phyloP scores from a whole-genome alignment of 2,888 invertebrate genomes.

The Limnephilus lunatus region DNA sequence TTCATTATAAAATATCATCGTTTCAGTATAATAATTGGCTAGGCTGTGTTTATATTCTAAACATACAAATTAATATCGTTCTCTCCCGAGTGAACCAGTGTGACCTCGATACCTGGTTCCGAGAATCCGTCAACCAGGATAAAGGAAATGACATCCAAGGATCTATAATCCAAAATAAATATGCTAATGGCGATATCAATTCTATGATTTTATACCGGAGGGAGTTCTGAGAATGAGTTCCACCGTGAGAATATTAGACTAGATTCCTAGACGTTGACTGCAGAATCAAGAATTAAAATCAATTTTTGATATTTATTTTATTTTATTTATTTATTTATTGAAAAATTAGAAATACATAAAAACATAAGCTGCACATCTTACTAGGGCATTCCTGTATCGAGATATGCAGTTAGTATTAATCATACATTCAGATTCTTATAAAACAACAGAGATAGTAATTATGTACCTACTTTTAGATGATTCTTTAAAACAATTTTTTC shows the following conservation, averaged over 20 bases:
- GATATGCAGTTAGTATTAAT: too few relatives aligned
- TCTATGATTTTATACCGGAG: slow-evolving; percentile 26
- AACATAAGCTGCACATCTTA: too few relatives aligned
- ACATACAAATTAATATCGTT: not conserved
- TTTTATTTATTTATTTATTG: too few relatives aligned
- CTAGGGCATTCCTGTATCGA: too few relatives aligned
- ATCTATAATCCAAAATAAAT: slow-evolving; percentile 57
- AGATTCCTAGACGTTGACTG: slow-evolving; percentile 6
- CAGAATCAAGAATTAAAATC: not conserved
- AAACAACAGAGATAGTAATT: not conserved
- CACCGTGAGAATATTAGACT: slow-evolving; percentile 13
- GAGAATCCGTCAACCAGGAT: slow-evolving; percentile 53
- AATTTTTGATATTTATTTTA: not conserved
- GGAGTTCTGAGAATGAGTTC: slow-evolving; percentile 12
- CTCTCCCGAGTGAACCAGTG: not conserved
- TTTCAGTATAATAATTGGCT: slow-evolving; percentile 53
- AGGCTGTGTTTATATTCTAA: slow-evolving; percentile 55
- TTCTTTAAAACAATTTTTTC: not conserved
- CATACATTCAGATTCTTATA: not conserved
- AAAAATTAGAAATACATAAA: too few relatives aligned
- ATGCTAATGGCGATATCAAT: slow-evolving; percentile 52
- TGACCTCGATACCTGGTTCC: slow-evolving; percentile 55
- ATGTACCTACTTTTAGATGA: not conserved
- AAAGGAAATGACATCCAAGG: slow-evolving; percentile 48
- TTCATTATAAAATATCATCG: slow-evolving; percentile 56